Evolutionary conservation across 2,888 invertebrate genomes (phyloP).

Genomic region (Drosophila helvetica): DNA sequence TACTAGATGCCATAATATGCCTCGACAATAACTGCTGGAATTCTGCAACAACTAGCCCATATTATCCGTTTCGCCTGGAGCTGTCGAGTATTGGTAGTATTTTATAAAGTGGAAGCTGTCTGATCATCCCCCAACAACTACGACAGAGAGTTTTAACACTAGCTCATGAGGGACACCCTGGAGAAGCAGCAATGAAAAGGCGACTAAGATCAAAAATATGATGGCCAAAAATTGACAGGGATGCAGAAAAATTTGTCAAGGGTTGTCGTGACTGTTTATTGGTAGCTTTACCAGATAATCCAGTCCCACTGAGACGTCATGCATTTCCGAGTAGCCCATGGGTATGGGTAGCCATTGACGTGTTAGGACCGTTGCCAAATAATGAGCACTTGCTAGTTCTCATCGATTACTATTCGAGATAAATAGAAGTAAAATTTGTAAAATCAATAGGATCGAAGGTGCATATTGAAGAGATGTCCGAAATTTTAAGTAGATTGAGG

Average conservation of each 20-base stretch:
- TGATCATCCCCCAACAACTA: too few species aligned
- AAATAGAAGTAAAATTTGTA: conserved; percentile 9
- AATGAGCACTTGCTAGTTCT: conserved; percentile 6
- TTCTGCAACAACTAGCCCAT: too few species aligned
- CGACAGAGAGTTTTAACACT: too few species aligned
- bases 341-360: too few species aligned
- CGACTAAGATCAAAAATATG: too few species aligned
- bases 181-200: too few species aligned
- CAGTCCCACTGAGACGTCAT: conserved; percentile 14
- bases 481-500: conserved; percentile 9
- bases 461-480: conserved; percentile 10
- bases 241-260: conserved; percentile 14
- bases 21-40: too few species aligned
- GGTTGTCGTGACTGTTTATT: conserved; percentile 9
- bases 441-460: neutral
- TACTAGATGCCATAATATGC: too few species aligned
- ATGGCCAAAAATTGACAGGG: conserved; percentile 12
- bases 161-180: too few species aligned
- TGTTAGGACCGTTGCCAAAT: conserved; percentile 1
- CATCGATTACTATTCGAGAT: conserved; percentile 11
- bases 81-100: too few species aligned
- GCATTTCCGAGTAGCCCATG: conserved; percentile 9
- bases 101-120: too few species aligned
- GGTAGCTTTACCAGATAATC: conserved; percentile 6
- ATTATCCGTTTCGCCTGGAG: too few species aligned